Conservation (phyloP, 2,888 invertebrate species). For the Cyclophora punctaria region DNA sequence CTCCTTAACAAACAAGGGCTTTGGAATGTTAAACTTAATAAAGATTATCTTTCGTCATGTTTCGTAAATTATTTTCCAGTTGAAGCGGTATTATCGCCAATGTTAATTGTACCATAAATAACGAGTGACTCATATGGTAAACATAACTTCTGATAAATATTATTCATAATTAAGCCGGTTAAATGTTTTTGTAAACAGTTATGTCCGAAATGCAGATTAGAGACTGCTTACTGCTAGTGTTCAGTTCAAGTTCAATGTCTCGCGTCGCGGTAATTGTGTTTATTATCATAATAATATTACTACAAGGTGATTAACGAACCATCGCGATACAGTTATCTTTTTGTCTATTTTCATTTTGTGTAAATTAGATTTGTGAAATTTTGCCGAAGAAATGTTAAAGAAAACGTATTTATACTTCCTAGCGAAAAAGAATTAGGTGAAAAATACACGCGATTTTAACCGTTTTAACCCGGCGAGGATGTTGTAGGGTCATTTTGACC, state of each 20-base stretch:
- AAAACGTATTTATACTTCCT: conserved; percentile 14
- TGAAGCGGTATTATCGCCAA: too few species aligned
- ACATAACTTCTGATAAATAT: too few species aligned
- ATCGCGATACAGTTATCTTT: conserved; percentile 42
- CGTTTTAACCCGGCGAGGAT: too few species aligned
- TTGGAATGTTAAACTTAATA: too few species aligned
- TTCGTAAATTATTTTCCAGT: too few species aligned
- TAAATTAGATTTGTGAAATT: conserved; percentile 17
- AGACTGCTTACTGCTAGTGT: background rate
- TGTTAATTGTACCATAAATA: too few species aligned
- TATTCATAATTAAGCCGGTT: too few species aligned
- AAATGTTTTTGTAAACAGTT: background rate
- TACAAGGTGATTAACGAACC: conserved; percentile 53
- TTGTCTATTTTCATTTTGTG: conserved; percentile 26
- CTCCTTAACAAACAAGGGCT: too few species aligned
- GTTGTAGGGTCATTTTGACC: too few species aligned
- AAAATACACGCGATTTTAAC: too few species aligned
- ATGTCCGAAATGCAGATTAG: conserved; percentile 1
- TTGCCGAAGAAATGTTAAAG: conserved; percentile 7
- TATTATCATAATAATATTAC: conserved; percentile 61
- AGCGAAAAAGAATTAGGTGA: conserved; percentile 1
- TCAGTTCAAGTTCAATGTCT: conserved; percentile 51
- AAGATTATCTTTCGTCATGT: too few species aligned
- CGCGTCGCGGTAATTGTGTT: conserved; percentile 56
- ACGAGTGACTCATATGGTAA: too few species aligned